These are phyloP conservation scores for Sus cebifrons DNA, from an alignment of 2,797 vertebrate genomes.

Conservation along the genomic window DNA sequence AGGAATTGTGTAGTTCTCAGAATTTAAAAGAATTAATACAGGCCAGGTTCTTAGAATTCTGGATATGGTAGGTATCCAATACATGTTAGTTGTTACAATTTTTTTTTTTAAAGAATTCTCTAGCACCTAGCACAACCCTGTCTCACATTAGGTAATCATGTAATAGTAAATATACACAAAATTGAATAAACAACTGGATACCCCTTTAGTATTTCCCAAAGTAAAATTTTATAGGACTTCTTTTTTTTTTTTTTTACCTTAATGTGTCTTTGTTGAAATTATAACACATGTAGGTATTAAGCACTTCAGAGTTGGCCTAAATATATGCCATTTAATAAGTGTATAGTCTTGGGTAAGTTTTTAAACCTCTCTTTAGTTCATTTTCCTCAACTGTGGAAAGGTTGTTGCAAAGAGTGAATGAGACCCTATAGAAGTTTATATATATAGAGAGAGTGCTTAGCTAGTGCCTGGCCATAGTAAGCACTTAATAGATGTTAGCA, in stretches of 20 bases:
- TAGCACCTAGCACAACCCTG: background rate
- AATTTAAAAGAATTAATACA: slow-evolving; percentile 25
- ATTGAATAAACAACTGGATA: background rate
- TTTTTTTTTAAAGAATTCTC: background rate
- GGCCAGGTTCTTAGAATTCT: background rate
- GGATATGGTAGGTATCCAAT: background rate
- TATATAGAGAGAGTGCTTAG: background rate
- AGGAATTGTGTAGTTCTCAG: background rate
- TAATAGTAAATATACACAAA: slow-evolving; percentile 13
- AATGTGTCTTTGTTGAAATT: background rate
- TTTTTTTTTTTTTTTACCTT: background rate
- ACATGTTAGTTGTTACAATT: background rate
- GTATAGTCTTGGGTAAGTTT: background rate
- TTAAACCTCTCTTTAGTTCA: background rate
- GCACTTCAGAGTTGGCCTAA: background rate
- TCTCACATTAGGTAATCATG: background rate
- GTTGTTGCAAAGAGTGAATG: background rate
- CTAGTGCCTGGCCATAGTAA: background rate
- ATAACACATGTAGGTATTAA: background rate
- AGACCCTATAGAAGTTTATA: background rate
- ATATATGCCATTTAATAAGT: background rate
- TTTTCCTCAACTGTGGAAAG: background rate
- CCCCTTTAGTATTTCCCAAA: slow-evolving; percentile 17
- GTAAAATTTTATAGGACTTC: background rate
- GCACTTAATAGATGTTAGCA: background rate